phyloP scores from a whole-genome alignment of 2,113 vertebrate species.

The Upupa epops region DNA sequence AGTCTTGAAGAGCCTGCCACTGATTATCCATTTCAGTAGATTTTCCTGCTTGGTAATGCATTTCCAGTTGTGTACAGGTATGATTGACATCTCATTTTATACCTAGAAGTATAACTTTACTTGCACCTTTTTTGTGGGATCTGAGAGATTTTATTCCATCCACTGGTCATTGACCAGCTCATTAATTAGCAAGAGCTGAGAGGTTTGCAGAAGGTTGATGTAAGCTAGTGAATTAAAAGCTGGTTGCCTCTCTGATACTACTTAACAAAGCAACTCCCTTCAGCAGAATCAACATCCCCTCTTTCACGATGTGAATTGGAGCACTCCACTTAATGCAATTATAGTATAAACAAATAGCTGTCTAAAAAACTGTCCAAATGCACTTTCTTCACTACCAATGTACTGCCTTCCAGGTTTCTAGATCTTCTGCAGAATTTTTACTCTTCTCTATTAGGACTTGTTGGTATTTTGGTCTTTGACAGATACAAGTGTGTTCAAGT shows the following conservation, averaged over 20 bases:
- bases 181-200: not conserved
- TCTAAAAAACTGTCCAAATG: not conserved
- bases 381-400: not conserved
- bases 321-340: not conserved
- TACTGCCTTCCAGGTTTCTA: not conserved
- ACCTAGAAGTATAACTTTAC: not conserved
- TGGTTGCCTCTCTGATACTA: not conserved
- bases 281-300: not conserved
- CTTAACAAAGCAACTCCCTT: not conserved
- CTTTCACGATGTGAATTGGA: not conserved
- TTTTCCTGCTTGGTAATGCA: slow-evolving; percentile 5
- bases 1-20: not conserved
- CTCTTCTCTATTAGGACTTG: not conserved
- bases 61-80: not conserved
- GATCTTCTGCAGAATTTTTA: not conserved
- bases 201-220: not conserved
- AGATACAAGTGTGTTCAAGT: not conserved
- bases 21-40: not conserved
- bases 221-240: not conserved
- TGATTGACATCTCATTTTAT: not conserved
- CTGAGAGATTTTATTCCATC: not conserved
- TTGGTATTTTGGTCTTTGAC: not conserved
- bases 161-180: not conserved
- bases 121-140: not conserved
- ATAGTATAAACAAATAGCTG: not conserved